A percentile compares a stretch with the other conserved stretches of the same genome.
These are phyloP conservation scores for Meleagris gallopavo DNA, from an alignment of 2,113 vertebrate genomes.

Conservation along the genomic window DNA sequence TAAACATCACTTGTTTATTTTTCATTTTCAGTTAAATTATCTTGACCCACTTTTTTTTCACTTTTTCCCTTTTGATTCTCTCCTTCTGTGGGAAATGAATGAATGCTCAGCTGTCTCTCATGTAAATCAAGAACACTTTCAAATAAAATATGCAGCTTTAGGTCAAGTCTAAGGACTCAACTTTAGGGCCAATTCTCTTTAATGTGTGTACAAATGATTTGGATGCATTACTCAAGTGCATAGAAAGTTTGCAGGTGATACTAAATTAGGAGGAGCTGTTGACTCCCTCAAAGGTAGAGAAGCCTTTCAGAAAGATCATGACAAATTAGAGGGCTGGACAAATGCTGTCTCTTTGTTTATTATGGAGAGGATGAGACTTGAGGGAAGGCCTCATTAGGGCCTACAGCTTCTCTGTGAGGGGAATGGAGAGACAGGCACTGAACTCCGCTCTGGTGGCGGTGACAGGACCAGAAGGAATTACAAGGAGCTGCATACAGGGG, in stretches of 20 bases:
- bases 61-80: background rate
- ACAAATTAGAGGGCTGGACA: background rate
- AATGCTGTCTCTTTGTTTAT: background rate
- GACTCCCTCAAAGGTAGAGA: background rate
- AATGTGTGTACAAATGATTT: background rate
- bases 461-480: no score
- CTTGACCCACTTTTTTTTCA: background rate
- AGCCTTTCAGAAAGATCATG: background rate
- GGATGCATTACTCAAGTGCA: background rate
- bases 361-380: no score
- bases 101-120: fast-evolving
- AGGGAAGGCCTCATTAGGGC: no score
- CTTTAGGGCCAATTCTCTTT: background rate
- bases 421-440: no score
- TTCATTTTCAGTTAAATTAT: background rate
- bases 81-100: background rate
- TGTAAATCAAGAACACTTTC: background rate
- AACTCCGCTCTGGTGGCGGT: no score
- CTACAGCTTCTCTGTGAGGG: no score
- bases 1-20: background rate
- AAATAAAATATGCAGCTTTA: background rate
- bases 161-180: background rate
- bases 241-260: background rate
- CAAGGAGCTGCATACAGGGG: no score
- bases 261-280: background rate